Evolutionary conservation across 2,888 invertebrate species (phyloP).

Genomic region (Cataglyphis albicans): DNA sequence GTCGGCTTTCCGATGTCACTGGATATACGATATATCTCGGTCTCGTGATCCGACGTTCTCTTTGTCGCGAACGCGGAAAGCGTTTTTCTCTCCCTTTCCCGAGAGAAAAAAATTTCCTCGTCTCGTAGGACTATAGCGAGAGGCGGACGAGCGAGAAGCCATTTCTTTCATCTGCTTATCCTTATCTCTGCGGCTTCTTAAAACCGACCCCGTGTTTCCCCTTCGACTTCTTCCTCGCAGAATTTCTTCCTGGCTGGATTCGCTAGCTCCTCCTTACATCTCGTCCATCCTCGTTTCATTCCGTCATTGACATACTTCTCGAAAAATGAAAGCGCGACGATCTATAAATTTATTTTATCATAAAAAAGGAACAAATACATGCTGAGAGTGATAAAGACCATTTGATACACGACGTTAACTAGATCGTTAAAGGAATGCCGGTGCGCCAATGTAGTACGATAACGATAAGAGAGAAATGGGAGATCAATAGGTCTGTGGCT

Average conservation of each 20-base stretch:
- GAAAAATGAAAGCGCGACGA: background rate
- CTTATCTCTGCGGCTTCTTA: constrained; percentile 73
- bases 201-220: constrained; percentile 58
- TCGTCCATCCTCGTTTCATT: constrained; percentile 58
- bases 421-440: constrained; percentile 22
- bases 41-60: constrained; percentile 6
- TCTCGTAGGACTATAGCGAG: constrained; percentile 52
- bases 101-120: constrained; percentile 6
- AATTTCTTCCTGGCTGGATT: constrained; percentile 23
- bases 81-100: constrained; percentile 15
- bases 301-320: constrained; percentile 72
- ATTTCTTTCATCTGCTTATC: constrained; percentile 76
- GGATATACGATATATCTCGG: constrained; percentile 17
- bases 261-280: constrained; percentile 49
- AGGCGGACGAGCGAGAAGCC: constrained; percentile 62
- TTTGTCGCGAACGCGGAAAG: constrained; percentile 32
- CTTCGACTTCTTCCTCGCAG: constrained; percentile 40
- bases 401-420: constrained; percentile 13
- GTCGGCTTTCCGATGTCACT: constrained; percentile 6
- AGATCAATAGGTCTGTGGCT: constrained; percentile 48
- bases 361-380: background rate
- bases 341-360: background rate
- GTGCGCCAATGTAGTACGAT: constrained; percentile 30
- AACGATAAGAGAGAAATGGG: constrained; percentile 62
- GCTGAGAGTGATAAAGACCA: background rate